Conservation (phyloP, 2,888 invertebrate genomes). For the Mythimna loreyi region DNA sequence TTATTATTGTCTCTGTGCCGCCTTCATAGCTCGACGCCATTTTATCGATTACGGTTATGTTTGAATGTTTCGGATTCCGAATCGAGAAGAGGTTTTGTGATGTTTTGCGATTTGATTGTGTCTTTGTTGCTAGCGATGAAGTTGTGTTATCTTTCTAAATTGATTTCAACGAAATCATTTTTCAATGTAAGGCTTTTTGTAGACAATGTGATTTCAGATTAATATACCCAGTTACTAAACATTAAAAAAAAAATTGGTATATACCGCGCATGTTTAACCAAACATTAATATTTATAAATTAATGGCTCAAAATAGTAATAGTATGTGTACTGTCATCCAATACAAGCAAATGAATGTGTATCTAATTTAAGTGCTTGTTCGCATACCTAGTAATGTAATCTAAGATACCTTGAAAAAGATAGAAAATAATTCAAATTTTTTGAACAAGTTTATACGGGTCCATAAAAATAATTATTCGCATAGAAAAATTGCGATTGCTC, state of each 20-base stretch:
- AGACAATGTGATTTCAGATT: no score
- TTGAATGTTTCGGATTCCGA: slow-evolving; percentile 64
- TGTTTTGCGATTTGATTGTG: slow-evolving; percentile 15
- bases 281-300: not conserved
- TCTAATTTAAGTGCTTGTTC: not conserved
- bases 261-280: not conserved
- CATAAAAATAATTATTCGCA: no score
- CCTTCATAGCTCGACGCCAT: slow-evolving; percentile 88
- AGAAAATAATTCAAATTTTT: not conserved
- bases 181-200: not conserved
- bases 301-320: not conserved
- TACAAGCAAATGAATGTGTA: not conserved
- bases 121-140: not conserved
- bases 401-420: not conserved
- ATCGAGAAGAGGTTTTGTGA: slow-evolving; percentile 39
- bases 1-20: slow-evolving; percentile 91
- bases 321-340: not conserved
- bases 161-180: not conserved
- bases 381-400: not conserved
- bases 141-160: not conserved
- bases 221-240: not conserved
- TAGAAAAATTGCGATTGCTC: no score
- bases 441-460: not conserved
- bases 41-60: slow-evolving; percentile 84
- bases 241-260: no score